These are phyloP conservation scores for Dolichotis patagonum DNA, from an alignment of 2,113 vertebrate genomes.

Conservation along the genomic window DNA sequence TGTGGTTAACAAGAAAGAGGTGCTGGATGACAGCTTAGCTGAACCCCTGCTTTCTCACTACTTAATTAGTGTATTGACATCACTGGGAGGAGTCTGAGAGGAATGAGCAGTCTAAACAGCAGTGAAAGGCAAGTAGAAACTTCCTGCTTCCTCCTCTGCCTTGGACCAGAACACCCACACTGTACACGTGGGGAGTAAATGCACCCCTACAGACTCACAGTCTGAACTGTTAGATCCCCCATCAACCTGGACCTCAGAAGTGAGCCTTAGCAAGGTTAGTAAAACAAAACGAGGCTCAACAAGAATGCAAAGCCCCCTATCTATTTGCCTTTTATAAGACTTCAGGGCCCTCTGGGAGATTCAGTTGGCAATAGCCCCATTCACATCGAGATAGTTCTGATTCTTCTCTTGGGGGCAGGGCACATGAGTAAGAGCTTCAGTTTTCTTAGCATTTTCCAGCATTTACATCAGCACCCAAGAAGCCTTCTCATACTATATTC, in stretches of 20 bases:
- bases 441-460: slow-evolving; percentile 3
- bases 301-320: background rate
- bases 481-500: background rate
- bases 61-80: background rate
- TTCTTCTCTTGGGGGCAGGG: background rate
- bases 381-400: background rate
- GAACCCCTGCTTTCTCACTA: background rate
- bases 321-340: background rate
- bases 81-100: background rate
- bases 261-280: background rate
- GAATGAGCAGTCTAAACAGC: background rate
- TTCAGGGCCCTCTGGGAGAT: background rate
- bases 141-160: background rate
- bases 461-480: background rate
- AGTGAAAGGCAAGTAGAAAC: background rate
- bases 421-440: background rate
- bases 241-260: background rate
- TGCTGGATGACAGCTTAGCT: background rate
- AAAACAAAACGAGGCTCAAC: background rate
- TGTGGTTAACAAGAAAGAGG: background rate
- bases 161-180: background rate
- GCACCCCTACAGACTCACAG: background rate
- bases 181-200: background rate
- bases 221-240: background rate
- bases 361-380: background rate